These are phyloP conservation scores for Eudasyphora cyanicolor DNA, from an alignment of 2,888 invertebrate species.

Conservation along the genomic window DNA sequence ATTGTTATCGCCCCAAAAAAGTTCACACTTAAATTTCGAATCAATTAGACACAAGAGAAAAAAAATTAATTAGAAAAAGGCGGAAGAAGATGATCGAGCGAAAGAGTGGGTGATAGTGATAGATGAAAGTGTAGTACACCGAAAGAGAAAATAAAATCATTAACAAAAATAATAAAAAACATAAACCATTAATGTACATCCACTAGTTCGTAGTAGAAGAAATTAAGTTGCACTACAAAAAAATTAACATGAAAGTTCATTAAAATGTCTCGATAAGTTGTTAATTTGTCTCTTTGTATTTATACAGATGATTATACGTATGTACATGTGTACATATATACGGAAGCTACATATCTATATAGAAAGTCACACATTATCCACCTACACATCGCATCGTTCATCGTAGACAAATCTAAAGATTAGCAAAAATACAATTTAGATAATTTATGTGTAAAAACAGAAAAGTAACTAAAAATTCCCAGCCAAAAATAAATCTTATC, in stretches of 20 bases:
- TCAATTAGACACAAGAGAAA: neutral
- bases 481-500: conserved; percentile 9
- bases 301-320: neutral
- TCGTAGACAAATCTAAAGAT: neutral
- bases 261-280: too few species aligned
- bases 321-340: neutral
- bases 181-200: neutral
- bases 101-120: neutral
- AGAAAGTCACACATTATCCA: neutral
- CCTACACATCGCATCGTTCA: neutral
- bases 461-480: conserved; percentile 7
- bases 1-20: neutral
- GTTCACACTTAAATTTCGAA: conserved; percentile 38
- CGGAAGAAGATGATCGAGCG: neutral
- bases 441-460: neutral
- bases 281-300: neutral
- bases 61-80: neutral
- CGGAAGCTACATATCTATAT: conserved; percentile 5
- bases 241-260: neutral
- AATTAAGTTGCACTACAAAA: neutral
- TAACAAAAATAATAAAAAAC: conserved; percentile 7
- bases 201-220: too few species aligned
- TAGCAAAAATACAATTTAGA: neutral
- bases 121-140: neutral
- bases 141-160: neutral